phyloP scores from a whole-genome alignment of 53 echinoderm and acorn worm genomes.

The Hippasteria phrygiana region DNA sequence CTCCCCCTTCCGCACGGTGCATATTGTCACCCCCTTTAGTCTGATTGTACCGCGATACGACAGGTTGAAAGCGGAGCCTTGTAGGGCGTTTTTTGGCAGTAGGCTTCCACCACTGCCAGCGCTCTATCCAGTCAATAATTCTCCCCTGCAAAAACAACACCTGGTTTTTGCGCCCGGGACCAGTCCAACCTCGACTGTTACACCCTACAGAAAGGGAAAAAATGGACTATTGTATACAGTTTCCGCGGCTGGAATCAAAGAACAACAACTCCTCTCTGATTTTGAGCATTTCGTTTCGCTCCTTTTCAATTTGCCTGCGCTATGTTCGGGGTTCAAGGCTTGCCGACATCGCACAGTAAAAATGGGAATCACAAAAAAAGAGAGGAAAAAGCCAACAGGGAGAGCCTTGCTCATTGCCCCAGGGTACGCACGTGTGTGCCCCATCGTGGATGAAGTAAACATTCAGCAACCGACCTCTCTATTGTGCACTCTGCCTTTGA shows the following conservation, averaged over 20 bases:
- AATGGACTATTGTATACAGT: slow-evolving; percentile 27
- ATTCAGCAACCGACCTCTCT: slow-evolving; percentile 51
- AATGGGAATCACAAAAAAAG: slow-evolving; percentile 14
- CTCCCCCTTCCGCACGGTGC: neutral
- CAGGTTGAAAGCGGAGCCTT: slow-evolving; percentile 17
- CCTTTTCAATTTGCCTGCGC: slow-evolving; percentile 21
- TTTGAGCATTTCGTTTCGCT: slow-evolving; percentile 13
- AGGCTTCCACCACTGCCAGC: neutral
- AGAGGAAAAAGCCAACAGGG: neutral
- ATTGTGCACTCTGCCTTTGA: slow-evolving; percentile 37
- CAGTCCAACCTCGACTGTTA: slow-evolving; percentile 40
- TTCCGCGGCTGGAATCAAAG: slow-evolving; percentile 61
- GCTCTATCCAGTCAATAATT: slow-evolving; percentile 8
- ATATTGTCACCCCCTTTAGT: neutral
- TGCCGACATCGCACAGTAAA: slow-evolving; percentile 24
- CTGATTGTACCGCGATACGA: slow-evolving; percentile 22
- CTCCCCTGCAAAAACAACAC: slow-evolving; percentile 43
- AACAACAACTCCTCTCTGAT: slow-evolving; percentile 37
- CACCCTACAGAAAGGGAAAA: slow-evolving; percentile 30
- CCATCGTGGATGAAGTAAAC: slow-evolving; percentile 43
- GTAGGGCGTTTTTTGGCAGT: neutral
- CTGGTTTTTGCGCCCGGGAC: slow-evolving; percentile 25
- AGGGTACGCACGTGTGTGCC: slow-evolving; percentile 55
- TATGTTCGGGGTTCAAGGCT: slow-evolving; percentile 37
- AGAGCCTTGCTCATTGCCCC: slow-evolving; percentile 11